These are phyloP conservation scores for Okapia johnstoni DNA, from an alignment of 2,113 vertebrate species.

Conservation along the genomic window DNA sequence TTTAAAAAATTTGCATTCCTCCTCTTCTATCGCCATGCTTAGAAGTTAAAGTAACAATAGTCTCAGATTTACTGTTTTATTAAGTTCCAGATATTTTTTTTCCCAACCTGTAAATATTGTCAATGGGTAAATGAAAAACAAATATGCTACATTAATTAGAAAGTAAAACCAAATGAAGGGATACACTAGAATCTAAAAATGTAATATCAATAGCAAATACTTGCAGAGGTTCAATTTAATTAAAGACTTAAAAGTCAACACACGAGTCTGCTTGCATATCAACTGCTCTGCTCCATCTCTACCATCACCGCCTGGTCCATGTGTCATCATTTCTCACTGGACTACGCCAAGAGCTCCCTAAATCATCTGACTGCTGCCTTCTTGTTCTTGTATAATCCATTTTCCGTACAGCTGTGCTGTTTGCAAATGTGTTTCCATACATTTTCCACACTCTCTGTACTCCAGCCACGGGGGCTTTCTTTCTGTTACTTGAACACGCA, in stretches of 20 bases:
- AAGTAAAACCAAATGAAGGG: slow-evolving; percentile 27
- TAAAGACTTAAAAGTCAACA: slow-evolving; percentile 26
- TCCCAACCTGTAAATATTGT: not conserved
- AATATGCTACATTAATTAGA: slow-evolving; percentile 50
- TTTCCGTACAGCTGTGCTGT: not conserved
- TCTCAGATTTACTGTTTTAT: not conserved
- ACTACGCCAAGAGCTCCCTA: not conserved
- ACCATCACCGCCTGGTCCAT: accelerated
- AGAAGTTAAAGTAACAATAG: not conserved
- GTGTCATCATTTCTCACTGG: not conserved
- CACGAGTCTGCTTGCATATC: not conserved
- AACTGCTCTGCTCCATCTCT: not conserved
- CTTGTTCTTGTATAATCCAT: not conserved
- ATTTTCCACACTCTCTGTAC: not conserved
- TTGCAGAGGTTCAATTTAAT: slow-evolving; percentile 29
- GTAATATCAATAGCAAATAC: slow-evolving; percentile 7
- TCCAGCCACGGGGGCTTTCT: not conserved
- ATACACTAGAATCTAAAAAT: not conserved
- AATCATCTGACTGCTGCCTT: not conserved
- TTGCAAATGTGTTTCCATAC: not conserved
- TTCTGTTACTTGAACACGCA: not conserved
- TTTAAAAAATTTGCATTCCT: not conserved
- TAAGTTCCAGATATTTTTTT: not conserved
- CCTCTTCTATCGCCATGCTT: not conserved
- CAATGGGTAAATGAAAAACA: slow-evolving; percentile 35